phyloP scores from a whole-genome alignment of 2,888 invertebrate genomes.

The Aradus depressus region DNA sequence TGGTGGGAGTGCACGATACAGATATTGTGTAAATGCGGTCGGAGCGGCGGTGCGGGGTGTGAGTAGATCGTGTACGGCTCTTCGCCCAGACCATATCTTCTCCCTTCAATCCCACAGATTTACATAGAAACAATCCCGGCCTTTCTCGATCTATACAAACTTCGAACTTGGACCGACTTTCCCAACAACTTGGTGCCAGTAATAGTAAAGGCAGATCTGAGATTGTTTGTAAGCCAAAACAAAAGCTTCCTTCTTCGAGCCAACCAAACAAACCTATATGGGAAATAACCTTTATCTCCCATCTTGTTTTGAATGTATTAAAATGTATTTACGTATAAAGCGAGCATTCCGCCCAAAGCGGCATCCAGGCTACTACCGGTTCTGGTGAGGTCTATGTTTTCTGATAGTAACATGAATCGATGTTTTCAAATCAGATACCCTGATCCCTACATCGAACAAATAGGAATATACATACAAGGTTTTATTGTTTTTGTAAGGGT shows the following conservation, averaged over 20 bases:
- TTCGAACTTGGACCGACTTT: neutral
- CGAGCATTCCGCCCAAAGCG: too few species aligned
- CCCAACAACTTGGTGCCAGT: too few species aligned
- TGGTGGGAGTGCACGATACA: constrained; percentile 7
- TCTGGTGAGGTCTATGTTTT: too few species aligned
- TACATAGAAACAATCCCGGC: constrained; percentile 11
- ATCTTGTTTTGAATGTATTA: constrained; percentile 12
- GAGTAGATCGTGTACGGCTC: constrained; percentile 7
- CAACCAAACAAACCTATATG: constrained; percentile 8
- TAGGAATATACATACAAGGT: too few species aligned
- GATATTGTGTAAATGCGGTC: constrained; percentile 16
- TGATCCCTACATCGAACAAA: too few species aligned
- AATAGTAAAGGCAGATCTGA: constrained; percentile 13
- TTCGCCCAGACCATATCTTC: constrained; percentile 7
- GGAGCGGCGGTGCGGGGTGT: too few species aligned
- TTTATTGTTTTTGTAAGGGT: too few species aligned
- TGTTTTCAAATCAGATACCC: too few species aligned
- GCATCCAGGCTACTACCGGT: too few species aligned
- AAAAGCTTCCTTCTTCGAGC: neutral
- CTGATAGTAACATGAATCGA: too few species aligned
- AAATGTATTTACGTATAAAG: constrained; percentile 12
- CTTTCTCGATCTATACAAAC: constrained; percentile 4
- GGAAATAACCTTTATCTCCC: constrained; percentile 16
- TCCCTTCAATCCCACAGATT: constrained; percentile 14
- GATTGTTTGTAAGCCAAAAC: constrained; percentile 4